Percentiles rank a stretch among this genome's conserved stretches.
phyloP scores from a whole-genome alignment of 1,140 invertebrate species.

The Sycobia sp. region DNA sequence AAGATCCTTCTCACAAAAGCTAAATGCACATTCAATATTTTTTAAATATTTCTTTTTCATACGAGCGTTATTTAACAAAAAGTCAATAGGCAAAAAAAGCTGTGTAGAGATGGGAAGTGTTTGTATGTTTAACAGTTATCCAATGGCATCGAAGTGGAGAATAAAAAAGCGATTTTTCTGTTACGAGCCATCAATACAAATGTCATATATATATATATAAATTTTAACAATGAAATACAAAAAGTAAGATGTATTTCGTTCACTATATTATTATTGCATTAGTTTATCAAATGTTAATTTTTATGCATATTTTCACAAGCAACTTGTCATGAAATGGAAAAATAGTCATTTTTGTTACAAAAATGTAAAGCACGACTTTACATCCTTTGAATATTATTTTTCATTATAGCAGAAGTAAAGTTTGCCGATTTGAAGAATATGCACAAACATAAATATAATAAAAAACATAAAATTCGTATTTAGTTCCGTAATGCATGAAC shows the following conservation, averaged over 20 bases:
- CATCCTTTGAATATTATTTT: too few relatives aligned
- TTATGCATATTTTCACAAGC: background rate
- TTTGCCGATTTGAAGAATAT: too few relatives aligned
- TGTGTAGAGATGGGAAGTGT: constrained; percentile 1
- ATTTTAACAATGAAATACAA: constrained; percentile 19
- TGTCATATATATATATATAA: constrained; percentile 6
- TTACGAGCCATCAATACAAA: constrained; percentile 13
- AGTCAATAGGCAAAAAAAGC: background rate
- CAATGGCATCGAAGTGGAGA: constrained; percentile 14
- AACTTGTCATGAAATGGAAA: too few relatives aligned
- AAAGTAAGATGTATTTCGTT: background rate
- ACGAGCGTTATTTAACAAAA: constrained; percentile 5
- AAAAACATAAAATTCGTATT: too few relatives aligned
- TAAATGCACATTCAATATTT: constrained; percentile 22
- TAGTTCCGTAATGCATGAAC: too few relatives aligned
- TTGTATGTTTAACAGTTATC: constrained; percentile 21
- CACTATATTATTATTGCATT: constrained; percentile 11
- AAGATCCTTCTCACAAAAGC: constrained; percentile 5
- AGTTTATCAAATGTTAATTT: constrained; percentile 10
- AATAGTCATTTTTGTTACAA: too few relatives aligned
- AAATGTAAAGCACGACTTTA: too few relatives aligned
- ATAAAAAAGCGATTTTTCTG: constrained; percentile 11
- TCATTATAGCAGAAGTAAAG: too few relatives aligned
- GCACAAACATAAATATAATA: too few relatives aligned
- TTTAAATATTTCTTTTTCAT: background rate